Conservation (phyloP, 2,797 vertebrate genomes). For the Cossypha heuglini region DNA sequence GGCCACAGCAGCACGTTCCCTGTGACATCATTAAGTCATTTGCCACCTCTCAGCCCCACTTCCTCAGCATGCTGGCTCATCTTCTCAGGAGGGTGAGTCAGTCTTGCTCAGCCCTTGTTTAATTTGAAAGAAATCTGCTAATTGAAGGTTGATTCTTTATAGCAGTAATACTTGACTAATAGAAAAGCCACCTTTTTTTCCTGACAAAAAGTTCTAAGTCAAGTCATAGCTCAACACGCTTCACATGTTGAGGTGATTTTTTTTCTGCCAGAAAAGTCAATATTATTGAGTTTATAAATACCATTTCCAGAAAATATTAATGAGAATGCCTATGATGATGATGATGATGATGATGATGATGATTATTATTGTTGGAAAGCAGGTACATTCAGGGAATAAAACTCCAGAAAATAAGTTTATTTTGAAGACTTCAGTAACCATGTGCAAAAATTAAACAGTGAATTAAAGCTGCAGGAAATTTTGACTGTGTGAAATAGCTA, state of each 20-base stretch:
- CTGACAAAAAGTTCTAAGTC: background rate
- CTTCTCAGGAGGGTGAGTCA: background rate
- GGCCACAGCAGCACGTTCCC: background rate
- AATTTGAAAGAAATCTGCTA: background rate
- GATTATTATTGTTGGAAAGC: background rate
- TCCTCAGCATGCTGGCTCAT: background rate
- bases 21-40: background rate
- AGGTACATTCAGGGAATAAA: background rate
- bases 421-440: background rate
- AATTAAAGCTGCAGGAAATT: background rate
- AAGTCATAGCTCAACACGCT: background rate
- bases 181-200: background rate
- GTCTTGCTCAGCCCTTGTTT: background rate
- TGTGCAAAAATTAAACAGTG: background rate
- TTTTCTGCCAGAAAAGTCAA: background rate
- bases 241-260: too few species aligned
- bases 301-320: background rate
- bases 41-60: background rate
- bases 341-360: background rate
- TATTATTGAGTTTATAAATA: background rate
- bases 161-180: background rate
- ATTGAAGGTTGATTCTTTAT: background rate
- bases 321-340: background rate
- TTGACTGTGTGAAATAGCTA: background rate
- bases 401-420: background rate